phyloP scores from a whole-genome alignment of 1,140 invertebrate genomes.

The Steinernema feltiae region DNA sequence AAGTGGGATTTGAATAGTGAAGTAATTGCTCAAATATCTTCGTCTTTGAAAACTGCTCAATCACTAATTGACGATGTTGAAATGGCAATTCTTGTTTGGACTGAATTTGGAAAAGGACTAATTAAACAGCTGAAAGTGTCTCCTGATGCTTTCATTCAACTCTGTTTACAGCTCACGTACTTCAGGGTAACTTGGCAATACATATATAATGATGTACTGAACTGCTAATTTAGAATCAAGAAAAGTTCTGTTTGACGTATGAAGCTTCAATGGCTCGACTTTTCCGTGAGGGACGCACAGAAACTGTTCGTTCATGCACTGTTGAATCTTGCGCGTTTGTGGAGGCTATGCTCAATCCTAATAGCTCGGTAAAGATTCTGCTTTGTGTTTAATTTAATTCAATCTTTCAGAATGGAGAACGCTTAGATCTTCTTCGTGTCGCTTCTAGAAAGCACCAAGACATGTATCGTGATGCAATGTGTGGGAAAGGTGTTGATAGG shows the following conservation, averaged over 20 bases:
- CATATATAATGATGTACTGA: constrained; percentile 2
- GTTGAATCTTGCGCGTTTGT: constrained; percentile 85
- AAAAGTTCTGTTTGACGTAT: constrained; percentile 87
- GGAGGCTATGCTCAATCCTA: constrained; percentile 74
- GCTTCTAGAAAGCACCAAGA: constrained; percentile 53
- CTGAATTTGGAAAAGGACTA: constrained; percentile 84
- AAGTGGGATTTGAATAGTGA: constrained; percentile 44
- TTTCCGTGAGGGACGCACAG: constrained; percentile 89
- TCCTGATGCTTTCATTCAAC: constrained; percentile 91
- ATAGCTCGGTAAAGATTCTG: constrained; percentile 52
- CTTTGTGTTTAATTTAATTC: not conserved
- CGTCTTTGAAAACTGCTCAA: constrained; percentile 47
- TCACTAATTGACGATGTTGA: constrained; percentile 66
- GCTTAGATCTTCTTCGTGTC: constrained; percentile 47
- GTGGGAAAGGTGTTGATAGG: constrained; percentile 85
- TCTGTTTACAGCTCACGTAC: constrained; percentile 87
- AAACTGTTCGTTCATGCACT: constrained; percentile 91
- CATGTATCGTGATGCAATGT: constrained; percentile 57
- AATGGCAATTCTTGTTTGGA: constrained; percentile 78
- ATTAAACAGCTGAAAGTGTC: constrained; percentile 86
- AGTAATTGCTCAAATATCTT: constrained; percentile 35
- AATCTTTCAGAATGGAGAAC: constrained; percentile 45
- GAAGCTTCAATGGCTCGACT: constrained; percentile 96
- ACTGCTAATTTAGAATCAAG: constrained; percentile 67
- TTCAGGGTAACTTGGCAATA: constrained; percentile 70